Percentiles rank a stretch among this genome's conserved stretches.
phyloP scores from a whole-genome alignment of 1,140 invertebrate genomes.

The Palaemon carinicauda region DNA sequence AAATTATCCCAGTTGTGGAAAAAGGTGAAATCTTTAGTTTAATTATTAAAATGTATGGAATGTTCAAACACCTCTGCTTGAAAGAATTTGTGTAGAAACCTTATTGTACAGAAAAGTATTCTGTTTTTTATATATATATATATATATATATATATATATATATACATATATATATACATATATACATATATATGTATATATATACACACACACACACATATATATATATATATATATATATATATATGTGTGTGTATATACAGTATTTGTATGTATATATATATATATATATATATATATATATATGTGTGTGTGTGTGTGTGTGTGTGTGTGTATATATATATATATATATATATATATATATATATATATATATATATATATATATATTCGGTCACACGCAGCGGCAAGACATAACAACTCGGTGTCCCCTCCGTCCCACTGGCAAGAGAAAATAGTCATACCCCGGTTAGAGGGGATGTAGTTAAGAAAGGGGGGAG shows the following conservation, averaged over 20 bases:
- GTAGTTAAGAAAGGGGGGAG: neutral
- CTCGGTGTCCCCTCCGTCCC: neutral
- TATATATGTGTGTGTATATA: neutral
- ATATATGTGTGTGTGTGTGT: neutral
- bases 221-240: neutral
- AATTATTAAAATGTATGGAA: too few species aligned
- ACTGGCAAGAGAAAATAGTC: too few species aligned
- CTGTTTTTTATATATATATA: neutral
- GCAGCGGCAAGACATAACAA: too few species aligned
- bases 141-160: neutral
- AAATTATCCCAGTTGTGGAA: too few species aligned
- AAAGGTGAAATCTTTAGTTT: too few species aligned
- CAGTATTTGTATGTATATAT: neutral
- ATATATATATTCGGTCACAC: neutral
- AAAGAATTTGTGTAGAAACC: too few species aligned
- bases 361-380: neutral
- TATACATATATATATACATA: neutral
- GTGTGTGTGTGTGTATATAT: neutral
- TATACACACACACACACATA: neutral
- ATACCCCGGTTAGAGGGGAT: neutral
- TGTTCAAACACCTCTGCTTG: too few species aligned
- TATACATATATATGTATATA: neutral
- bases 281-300: neutral
- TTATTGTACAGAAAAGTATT: too few species aligned
- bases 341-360: neutral